phyloP scores from a whole-genome alignment of 2,888 invertebrate species.

The Synergus gifuensis region DNA sequence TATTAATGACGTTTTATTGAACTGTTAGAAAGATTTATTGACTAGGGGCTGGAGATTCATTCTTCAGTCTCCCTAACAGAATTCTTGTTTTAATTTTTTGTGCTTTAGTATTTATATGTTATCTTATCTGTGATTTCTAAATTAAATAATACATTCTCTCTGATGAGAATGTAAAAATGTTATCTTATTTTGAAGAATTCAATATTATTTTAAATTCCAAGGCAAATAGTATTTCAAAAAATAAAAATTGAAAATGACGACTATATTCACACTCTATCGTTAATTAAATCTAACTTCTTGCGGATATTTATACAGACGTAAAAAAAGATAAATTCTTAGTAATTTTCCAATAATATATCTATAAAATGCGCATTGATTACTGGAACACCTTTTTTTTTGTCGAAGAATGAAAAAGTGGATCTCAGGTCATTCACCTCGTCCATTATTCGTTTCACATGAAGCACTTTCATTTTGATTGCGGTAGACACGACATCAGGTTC shows the following conservation, averaged over 20 bases:
- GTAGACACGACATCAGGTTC: neutral
- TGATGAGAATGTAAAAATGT: no score
- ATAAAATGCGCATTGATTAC: neutral
- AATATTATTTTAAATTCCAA: no score
- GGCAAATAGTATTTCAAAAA: no score
- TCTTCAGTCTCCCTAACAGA: neutral
- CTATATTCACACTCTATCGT: no score
- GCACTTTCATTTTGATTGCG: neutral
- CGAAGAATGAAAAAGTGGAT: neutral
- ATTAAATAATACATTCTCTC: no score
- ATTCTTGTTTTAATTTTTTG: neutral
- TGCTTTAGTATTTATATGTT: neutral
- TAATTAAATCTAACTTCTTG: no score
- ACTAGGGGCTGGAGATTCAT: neutral
- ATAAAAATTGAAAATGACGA: no score
- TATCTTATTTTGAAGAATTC: no score
- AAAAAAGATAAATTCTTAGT: no score
- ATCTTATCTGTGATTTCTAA: no score
- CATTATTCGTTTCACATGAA: neutral
- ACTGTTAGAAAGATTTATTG: constrained; percentile 33
- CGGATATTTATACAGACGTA: no score
- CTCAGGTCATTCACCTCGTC: neutral
- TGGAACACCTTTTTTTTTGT: neutral
- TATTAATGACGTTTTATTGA: constrained; percentile 24
- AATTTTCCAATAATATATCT: neutral